phyloP scores from a whole-genome alignment of 2,797 vertebrate species.

The Argya squamiceps region DNA sequence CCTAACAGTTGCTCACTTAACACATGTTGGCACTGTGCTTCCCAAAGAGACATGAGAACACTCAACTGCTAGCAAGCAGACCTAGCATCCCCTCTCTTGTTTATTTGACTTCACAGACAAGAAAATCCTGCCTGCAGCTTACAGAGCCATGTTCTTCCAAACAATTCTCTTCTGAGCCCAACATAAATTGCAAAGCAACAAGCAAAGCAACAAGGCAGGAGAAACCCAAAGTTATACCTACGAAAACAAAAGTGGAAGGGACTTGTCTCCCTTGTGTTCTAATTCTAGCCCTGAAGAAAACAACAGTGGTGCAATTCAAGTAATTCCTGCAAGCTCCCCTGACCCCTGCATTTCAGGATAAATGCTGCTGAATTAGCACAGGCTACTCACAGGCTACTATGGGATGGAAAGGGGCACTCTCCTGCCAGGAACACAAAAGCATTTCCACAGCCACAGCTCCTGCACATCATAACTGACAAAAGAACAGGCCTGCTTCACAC shows the following conservation, averaged over 20 bases:
- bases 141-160: background rate
- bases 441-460: background rate
- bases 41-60: background rate
- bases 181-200: background rate
- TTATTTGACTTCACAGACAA: background rate
- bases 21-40: background rate
- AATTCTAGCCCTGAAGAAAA: background rate
- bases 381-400: background rate
- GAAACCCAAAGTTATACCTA: background rate
- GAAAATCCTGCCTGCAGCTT: background rate
- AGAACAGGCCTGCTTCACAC: background rate
- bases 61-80: background rate
- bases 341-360: background rate
- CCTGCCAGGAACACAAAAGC: background rate
- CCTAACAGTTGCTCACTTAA: background rate
- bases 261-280: background rate
- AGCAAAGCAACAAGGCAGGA: background rate
- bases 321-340: background rate
- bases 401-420: background rate
- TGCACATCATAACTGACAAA: background rate
- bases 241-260: background rate
- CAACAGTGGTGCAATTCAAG: accelerated
- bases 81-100: background rate
- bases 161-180: background rate
- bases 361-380: background rate